A percentile compares a stretch with the other conserved stretches of the same genome.
Evolutionary conservation across 2,888 invertebrate genomes (phyloP).

Genomic region (Nemoura dubitans): DNA sequence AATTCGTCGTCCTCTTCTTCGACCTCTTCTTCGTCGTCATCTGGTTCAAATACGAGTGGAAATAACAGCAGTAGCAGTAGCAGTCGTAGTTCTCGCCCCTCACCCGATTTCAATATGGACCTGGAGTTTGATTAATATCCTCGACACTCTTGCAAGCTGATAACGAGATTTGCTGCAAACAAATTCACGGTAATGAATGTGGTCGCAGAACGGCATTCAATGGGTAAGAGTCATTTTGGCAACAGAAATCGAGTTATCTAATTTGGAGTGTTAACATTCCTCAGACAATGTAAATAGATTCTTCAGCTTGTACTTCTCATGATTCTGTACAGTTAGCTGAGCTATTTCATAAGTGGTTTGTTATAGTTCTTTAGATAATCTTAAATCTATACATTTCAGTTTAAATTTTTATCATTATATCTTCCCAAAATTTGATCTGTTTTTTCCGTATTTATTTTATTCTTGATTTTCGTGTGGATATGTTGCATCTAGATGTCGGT

Average conservation of each 20-base stretch:
- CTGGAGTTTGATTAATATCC: conserved; percentile 48
- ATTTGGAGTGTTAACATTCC: not conserved
- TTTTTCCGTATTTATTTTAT: not conserved
- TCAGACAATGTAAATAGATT: not conserved
- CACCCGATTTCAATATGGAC: conserved; percentile 49
- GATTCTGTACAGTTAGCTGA: not conserved
- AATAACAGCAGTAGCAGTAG: conserved; percentile 42
- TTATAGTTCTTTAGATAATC: not conserved
- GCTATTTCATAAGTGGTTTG: not conserved
- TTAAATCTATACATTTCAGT: not conserved
- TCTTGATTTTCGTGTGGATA: not conserved
- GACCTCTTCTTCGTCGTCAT: conserved; percentile 38
- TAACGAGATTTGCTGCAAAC: not conserved
- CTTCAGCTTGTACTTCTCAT: not conserved
- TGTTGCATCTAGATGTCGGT: not conserved
- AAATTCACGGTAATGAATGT: not conserved
- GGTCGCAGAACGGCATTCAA: not conserved
- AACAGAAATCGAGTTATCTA: not conserved
- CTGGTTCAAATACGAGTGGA: conserved; percentile 26
- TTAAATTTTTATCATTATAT: not conserved
- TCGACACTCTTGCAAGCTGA: not conserved
- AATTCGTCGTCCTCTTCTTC: conserved; percentile 49
- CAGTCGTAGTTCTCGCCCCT: conserved; percentile 43
- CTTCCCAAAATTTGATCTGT: not conserved
- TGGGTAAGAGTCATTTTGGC: not conserved